phyloP scores from a whole-genome alignment of 2,797 vertebrate genomes.

The Tenualosa thibaudeaui region DNA sequence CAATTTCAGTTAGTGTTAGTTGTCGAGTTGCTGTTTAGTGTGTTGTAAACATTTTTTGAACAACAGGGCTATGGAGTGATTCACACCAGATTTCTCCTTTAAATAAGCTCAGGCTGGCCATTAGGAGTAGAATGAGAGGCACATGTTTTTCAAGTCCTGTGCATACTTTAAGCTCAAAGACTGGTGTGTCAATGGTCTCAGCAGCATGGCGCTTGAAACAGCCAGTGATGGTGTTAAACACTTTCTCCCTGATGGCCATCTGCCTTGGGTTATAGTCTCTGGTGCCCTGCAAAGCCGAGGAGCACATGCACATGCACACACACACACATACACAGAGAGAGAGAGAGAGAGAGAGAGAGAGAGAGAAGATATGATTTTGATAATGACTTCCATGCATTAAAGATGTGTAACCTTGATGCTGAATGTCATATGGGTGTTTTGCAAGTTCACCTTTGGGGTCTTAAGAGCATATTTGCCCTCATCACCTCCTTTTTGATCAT shows the following conservation, averaged over 20 bases:
- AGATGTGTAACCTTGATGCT: too few species aligned
- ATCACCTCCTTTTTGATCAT: slow-evolving; percentile 88
- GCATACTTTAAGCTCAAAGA: slow-evolving; percentile 90
- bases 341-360: too few species aligned
- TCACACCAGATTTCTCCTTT: too few species aligned
- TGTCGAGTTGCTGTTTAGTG: too few species aligned
- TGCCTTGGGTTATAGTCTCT: slow-evolving; percentile 91
- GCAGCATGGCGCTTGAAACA: slow-evolving; percentile 96
- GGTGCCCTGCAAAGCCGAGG: slow-evolving; percentile 78
- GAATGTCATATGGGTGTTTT: too few species aligned
- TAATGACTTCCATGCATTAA: too few species aligned
- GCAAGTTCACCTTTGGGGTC: slow-evolving; percentile 86
- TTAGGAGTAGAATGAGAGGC: neutral
- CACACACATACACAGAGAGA: too few species aligned
- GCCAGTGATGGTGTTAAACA: slow-evolving; percentile 81
- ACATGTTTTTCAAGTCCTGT: too few species aligned
- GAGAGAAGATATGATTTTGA: too few species aligned
- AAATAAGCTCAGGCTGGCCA: neutral
- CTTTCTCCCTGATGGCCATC: slow-evolving; percentile 90
- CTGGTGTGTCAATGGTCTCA: slow-evolving; percentile 94
- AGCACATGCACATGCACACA: neutral
- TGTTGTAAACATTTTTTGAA: too few species aligned
- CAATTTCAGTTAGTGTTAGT: too few species aligned
- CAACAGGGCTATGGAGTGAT: too few species aligned
- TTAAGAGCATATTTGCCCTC: slow-evolving; percentile 93